Percentiles rank a stretch among this genome's conserved stretches.
Evolutionary conservation across 2,888 invertebrate genomes (phyloP).

Genomic region (Latrodectus hesperus): DNA sequence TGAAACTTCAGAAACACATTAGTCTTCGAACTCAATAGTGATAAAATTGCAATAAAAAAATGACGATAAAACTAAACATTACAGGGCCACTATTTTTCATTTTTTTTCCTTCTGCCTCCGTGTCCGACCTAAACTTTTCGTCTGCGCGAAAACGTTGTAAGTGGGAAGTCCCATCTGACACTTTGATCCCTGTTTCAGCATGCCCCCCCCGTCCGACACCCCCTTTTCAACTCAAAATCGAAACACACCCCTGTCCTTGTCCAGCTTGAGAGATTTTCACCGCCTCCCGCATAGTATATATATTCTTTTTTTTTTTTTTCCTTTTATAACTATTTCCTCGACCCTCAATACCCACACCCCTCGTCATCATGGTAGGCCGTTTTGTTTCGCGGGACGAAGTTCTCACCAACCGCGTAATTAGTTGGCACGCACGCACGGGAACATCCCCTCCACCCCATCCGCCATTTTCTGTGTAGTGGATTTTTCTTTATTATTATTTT

Average conservation of each 20-base stretch:
- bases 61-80: too few relatives aligned
- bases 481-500: background rate
- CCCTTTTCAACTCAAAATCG: slow-evolving; percentile 21
- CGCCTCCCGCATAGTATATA: slow-evolving; percentile 25
- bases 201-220: slow-evolving; percentile 9
- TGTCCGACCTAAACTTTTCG: background rate
- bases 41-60: too few relatives aligned
- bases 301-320: background rate
- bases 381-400: slow-evolving; percentile 52
- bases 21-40: too few relatives aligned
- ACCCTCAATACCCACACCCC: background rate
- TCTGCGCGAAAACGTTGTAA: background rate
- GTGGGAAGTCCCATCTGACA: background rate
- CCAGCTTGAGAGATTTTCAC: slow-evolving; percentile 24
- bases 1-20: too few relatives aligned
- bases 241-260: slow-evolving; percentile 33
- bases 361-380: slow-evolving; percentile 42
- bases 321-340: background rate
- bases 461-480: background rate
- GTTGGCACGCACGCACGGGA: slow-evolving; percentile 57
- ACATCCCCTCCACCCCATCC: slow-evolving; percentile 31
- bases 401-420: slow-evolving; percentile 67
- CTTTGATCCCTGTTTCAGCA: slow-evolving; percentile 14
- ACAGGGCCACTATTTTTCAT: too few relatives aligned
- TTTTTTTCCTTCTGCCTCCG: too few relatives aligned